Evolutionary conservation across 1,140 invertebrate genomes (phyloP), one percentile per base, ranked within the genome.

Genomic region (Papilio dardanus): DNA sequence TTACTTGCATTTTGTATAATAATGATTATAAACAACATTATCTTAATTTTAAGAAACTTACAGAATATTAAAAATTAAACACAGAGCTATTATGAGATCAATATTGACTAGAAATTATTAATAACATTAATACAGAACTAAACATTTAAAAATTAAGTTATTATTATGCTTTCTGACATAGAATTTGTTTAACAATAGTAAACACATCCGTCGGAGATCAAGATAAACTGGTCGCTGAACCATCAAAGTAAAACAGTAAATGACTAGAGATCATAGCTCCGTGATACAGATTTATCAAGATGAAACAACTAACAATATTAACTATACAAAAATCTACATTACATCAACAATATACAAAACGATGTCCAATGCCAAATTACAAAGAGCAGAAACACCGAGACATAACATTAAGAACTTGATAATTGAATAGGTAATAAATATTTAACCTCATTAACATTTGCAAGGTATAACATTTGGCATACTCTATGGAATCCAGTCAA

Each of bases 21-120:
- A 81, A 81, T 81, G 83, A 77, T 88, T 88, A 88, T 85, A 88
- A 88, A 90, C 83, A 89, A 86, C 77, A 83, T n/a, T 75, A 74
- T 79, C 80, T 83, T 16, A 84, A 85, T 80, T 87, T 86, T 79
- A 80, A 82, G 77, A 86, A 84, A 86, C 81, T 83, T 81, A 76
- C 7, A 33, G 21, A 71, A 65, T 73, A 35, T 75, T 75, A 77
- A 83, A 74, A 79, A 40, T 71, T 79, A n/a, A n/a, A n/a, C 79
- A 77, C 75, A 78, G 69, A 82, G 71, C 71, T 82, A 82, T 35
- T 75, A 28, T 21, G 14, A 69, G 37, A 24, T 40, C 37, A 42
- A 21, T 19, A 69, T 42, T 69, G 67, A 40, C 10, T 69, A 62
- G 54, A 5, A 62, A 62, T 62, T 2, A 30, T n/a, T n/a, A n/a